These are phyloP conservation scores for Vireo griseus DNA, from an alignment of 2,797 vertebrate species.

Conservation along the genomic window DNA sequence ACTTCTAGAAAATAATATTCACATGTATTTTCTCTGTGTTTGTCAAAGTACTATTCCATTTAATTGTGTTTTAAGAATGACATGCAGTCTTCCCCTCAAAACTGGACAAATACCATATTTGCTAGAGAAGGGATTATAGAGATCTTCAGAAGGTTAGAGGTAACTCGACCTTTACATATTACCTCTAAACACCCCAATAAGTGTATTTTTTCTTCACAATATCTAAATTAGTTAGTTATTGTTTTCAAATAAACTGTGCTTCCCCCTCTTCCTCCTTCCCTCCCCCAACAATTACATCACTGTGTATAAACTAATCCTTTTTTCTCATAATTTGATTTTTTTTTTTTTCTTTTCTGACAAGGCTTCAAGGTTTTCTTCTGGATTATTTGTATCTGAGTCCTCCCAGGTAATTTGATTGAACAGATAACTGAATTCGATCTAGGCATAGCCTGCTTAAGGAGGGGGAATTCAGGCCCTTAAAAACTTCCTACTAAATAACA, in stretches of 20 bases:
- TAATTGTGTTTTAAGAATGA: slow-evolving; percentile 35
- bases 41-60: slow-evolving; percentile 40
- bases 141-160: slow-evolving; percentile 4
- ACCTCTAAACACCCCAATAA: slow-evolving; percentile 33
- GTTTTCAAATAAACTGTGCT: background rate
- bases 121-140: slow-evolving; percentile 37
- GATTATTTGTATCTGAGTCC: background rate
- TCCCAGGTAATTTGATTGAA: background rate
- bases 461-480: background rate
- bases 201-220: slow-evolving; percentile 21
- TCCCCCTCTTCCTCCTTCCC: rapidly evolving
- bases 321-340: background rate
- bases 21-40: slow-evolving; percentile 35
- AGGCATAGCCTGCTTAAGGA: background rate
- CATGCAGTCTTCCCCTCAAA: slow-evolving; percentile 28
- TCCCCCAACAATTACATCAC: rapidly evolving
- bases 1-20: slow-evolving; percentile 42
- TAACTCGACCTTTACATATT: slow-evolving; percentile 31
- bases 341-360: background rate
- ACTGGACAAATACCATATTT: slow-evolving; percentile 38
- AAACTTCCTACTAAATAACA: background rate
- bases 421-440: background rate
- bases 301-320: background rate
- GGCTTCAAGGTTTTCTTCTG: background rate
- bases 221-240: background rate